Evolutionary conservation across 2,113 vertebrate genomes (phyloP), one percentile per base, ranked within the genome.

Genomic region (Campylomormyrus numenius): DNA sequence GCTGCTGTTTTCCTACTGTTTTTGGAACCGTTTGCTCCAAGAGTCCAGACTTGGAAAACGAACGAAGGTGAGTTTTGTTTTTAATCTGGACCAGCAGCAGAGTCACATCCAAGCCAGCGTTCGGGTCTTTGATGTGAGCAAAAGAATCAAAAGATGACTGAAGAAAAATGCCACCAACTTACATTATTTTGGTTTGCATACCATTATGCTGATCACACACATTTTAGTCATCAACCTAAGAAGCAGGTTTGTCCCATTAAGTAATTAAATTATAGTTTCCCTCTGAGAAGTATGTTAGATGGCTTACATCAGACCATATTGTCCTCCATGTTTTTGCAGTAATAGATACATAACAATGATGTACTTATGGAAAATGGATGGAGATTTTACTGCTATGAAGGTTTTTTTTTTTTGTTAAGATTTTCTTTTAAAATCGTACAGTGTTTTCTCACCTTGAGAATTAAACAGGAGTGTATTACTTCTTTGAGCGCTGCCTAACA

Each of bases 1-100:
- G 80, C 90, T 86, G 91, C 85, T 91, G 87, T 89, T 88, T 90
- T 85, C 87, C 83, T 88, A 53, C 46, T 46, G 48, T 48, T 83
- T 85, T 80, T 90, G 85, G 89, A 87, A 52, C 46, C 2, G 74
- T 45, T 88, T 88, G 35, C 74, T 77, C 46, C 4, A 88, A 46
- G 46, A 35, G 77, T 66, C 77, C 27, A 85, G 89, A 52, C 52
- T 52, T n/a, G 77, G 85, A 49, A n/a, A 35, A 19, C 9, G 84
- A 48, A 24, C 21, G 39, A 74, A 87, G 56, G 10, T 56, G 24
- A 35, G n/a, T 56, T 90, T 80, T 88, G 62, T 6, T 35, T 80
- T 50, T 42, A 7, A 31, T 42, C 46, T 42, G 19, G 19, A 45
- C 53, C 58, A 83, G n/a, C 35, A 58, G 35, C 86, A 27, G 45